Evolutionary conservation across 2,888 invertebrate genomes (phyloP), one percentile per base, ranked within the genome.

Genomic region (Galeruca laticollis): DNA sequence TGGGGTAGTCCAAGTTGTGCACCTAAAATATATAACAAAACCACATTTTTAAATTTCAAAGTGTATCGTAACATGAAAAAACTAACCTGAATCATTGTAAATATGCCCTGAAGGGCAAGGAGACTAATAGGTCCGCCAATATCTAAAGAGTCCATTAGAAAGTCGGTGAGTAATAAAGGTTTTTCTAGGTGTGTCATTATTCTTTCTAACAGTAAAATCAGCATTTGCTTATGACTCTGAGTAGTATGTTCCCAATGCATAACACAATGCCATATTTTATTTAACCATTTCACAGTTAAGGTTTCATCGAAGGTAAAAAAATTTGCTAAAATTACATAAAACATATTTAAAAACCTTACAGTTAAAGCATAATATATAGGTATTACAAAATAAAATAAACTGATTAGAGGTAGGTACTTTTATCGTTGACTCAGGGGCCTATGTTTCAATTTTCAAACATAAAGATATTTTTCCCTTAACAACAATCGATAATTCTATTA

Each of bases 1-100:
- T 94, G 0, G 98, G 98, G 86, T 97, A 98, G 80, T 97, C 94
- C 86, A 99, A 90, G 87, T 98, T 98, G 86, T 97, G 93, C 72
- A 93, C 92, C 64, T 71, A 63, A 26, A 54, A 54, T 8, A 54
- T 31, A 54, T n/a, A 43, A n/a, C n/a, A n/a, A 6, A 13, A 13
- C 26, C 26, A 31, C 6, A n/a, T 9, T 26, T n/a, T 26, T 1
- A 31, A 31, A 54, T 31, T 15, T n/a, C 5, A n/a, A 8, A 51
- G 10, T 10, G 49, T 11, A 10, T 18, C 8, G 20, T 15, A 51
- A 51, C 20, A 51, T n/a, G n/a, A 51, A 20, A 0, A 20, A 51
- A 52, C 62, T n/a, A 37, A 65, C 65, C 75, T 94, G 93, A 70
- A 98, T 95, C 74, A 99, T 88, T 61, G 94, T 91, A 83, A 97